These are phyloP conservation scores for Hemibagrus guttatus DNA, from an alignment of 2,797 vertebrate genomes.

Conservation along the genomic window DNA sequence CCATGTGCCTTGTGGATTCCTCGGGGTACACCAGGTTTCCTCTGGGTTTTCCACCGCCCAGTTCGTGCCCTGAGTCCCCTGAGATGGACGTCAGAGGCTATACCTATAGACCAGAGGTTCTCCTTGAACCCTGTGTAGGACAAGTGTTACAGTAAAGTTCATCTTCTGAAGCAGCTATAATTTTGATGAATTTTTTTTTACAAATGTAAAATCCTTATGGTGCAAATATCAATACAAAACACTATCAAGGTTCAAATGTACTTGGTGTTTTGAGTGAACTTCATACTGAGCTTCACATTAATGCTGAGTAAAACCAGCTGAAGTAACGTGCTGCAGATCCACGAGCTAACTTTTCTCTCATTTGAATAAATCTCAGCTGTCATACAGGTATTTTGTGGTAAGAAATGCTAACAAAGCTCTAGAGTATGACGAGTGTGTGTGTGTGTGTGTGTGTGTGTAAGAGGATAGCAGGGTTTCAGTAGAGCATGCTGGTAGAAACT, in stretches of 20 bases:
- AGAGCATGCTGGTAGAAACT: slow-evolving; percentile 10
- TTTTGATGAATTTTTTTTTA: not conserved
- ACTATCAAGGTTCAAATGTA: not conserved
- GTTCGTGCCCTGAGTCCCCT: too few species aligned
- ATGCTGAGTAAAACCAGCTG: not conserved
- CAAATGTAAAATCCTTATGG: not conserved
- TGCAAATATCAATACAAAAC: not conserved
- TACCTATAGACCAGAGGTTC: too few species aligned
- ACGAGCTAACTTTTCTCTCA: not conserved
- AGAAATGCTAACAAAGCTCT: not conserved
- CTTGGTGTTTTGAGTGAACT: not conserved
- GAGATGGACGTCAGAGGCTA: too few species aligned
- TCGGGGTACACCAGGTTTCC: too few species aligned
- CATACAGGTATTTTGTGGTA: not conserved
- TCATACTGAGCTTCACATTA: not conserved
- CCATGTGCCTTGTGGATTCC: too few species aligned
- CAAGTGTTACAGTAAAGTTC: too few species aligned
- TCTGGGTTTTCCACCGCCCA: too few species aligned
- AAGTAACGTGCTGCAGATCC: not conserved
- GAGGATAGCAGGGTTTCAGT: not conserved
- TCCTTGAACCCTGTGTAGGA: too few species aligned
- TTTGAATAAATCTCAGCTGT: not conserved
- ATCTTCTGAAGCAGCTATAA: too few species aligned
- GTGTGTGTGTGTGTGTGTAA: slow-evolving; percentile 4
- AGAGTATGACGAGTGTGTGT: too few species aligned